Conservation (phyloP, 1,140 invertebrate species). For the Mercenaria mercenaria region DNA sequence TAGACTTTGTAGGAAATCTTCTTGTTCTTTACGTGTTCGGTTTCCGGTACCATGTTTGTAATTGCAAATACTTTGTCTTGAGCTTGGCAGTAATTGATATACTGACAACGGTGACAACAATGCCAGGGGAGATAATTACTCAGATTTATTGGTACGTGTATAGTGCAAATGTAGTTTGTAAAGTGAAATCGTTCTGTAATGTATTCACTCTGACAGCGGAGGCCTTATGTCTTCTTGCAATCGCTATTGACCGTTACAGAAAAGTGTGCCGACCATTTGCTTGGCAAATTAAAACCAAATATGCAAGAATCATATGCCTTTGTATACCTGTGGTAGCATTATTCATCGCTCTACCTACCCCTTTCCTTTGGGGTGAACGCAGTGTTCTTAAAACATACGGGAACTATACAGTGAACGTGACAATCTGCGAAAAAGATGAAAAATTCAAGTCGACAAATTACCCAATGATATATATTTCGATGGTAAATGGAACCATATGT, state of each 20-base stretch:
- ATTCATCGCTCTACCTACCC: conserved; percentile 3
- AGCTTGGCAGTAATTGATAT: conserved; percentile 72
- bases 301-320: neutral
- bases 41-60: conserved; percentile 58
- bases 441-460: neutral
- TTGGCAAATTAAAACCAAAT: conserved; percentile 56
- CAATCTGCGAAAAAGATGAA: conserved; percentile 50
- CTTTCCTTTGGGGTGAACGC: conserved; percentile 27
- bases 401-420: neutral
- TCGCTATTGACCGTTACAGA: conserved; percentile 73
- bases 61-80: conserved; percentile 70
- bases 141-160: conserved; percentile 74
- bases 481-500: neutral
- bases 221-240: conserved; percentile 67
- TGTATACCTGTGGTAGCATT: neutral
- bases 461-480: neutral
- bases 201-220: conserved; percentile 71
- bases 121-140: conserved; percentile 75
- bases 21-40: conserved; percentile 72
- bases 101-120: conserved; percentile 67
- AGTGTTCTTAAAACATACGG: neutral
- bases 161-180: conserved; percentile 59
- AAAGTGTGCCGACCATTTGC: conserved; percentile 71
- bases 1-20: conserved; percentile 70
- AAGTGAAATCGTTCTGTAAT: conserved; percentile 69